Conservation (phyloP, 2,797 vertebrate species). For the Lepidocolaptes lacrymiger region DNA sequence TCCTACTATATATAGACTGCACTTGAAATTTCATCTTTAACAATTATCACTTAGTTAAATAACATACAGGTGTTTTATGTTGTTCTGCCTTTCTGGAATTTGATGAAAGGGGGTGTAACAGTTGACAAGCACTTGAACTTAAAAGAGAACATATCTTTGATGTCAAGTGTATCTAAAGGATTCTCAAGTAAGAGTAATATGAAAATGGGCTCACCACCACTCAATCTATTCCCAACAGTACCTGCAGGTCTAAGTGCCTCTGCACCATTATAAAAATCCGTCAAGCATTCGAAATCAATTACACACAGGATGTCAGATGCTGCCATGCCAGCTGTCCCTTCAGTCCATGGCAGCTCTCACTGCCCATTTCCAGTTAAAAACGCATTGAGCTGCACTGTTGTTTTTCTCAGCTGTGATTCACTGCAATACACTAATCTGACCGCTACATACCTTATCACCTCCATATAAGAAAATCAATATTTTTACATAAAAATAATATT, state of each 20-base stretch:
- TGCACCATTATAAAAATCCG: constrained; percentile 59
- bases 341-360: background rate
- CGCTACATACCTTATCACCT: background rate
- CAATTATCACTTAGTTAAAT: constrained; percentile 29
- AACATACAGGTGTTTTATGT: background rate
- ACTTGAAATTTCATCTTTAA: background rate
- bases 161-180: constrained; percentile 59
- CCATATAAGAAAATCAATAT: background rate
- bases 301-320: constrained; percentile 67
- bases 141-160: constrained; percentile 53
- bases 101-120: constrained; percentile 14
- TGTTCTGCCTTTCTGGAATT: constrained; percentile 6
- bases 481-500: background rate
- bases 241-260: constrained; percentile 67
- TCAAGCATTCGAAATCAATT: constrained; percentile 77
- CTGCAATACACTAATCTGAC: background rate
- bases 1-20: background rate
- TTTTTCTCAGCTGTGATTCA: constrained; percentile 24
- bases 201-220: constrained; percentile 65
- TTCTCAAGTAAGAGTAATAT: constrained; percentile 62
- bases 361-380: constrained; percentile 56
- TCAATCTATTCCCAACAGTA: constrained; percentile 73
- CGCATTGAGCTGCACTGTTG: background rate
- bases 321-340: constrained; percentile 71
- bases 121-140: constrained; percentile 35